Conservation (phyloP, 1,140 invertebrate genomes). For the Amphibalanus amphitrite region DNA sequence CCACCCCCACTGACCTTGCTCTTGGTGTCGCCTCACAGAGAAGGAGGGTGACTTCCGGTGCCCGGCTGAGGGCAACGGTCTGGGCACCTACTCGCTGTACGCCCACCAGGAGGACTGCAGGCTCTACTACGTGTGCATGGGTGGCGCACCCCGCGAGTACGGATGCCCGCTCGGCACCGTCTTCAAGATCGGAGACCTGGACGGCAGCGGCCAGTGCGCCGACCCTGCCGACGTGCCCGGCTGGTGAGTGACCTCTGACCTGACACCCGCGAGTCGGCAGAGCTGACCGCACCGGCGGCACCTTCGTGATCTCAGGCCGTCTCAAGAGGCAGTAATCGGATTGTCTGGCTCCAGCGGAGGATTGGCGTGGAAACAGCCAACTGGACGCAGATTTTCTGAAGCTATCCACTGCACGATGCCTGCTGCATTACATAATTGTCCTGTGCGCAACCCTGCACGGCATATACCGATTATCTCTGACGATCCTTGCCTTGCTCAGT, state of each 20-base stretch:
- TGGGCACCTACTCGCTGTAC: conserved; percentile 78
- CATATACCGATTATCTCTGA: no score
- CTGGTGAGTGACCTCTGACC: conserved; percentile 49
- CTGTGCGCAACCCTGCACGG: no score
- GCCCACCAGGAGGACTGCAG: conserved; percentile 87
- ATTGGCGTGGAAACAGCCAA: no score
- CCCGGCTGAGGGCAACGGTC: conserved; percentile 48
- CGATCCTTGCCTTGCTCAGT: no score
- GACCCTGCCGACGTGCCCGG: conserved; percentile 83
- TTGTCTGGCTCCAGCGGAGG: not conserved
- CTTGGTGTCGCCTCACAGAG: not conserved
- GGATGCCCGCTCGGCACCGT: conserved; percentile 88
- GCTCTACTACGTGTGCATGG: conserved; percentile 76
- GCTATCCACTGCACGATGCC: no score
- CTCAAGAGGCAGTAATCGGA: no score
- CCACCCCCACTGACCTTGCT: no score
- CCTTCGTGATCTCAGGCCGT: no score
- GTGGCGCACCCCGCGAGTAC: conserved; percentile 74
- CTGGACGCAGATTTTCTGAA: no score
- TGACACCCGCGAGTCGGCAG: no score
- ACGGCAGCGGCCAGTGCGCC: conserved; percentile 77
- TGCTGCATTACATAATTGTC: no score
- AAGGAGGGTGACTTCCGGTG: conserved; percentile 48
- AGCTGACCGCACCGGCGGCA: no score
- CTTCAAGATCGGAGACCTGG: conserved; percentile 78